Percentiles rank a stretch among this genome's conserved stretches.
Evolutionary conservation across 2,113 vertebrate species (phyloP).

Genomic region (Pipa parva): DNA sequence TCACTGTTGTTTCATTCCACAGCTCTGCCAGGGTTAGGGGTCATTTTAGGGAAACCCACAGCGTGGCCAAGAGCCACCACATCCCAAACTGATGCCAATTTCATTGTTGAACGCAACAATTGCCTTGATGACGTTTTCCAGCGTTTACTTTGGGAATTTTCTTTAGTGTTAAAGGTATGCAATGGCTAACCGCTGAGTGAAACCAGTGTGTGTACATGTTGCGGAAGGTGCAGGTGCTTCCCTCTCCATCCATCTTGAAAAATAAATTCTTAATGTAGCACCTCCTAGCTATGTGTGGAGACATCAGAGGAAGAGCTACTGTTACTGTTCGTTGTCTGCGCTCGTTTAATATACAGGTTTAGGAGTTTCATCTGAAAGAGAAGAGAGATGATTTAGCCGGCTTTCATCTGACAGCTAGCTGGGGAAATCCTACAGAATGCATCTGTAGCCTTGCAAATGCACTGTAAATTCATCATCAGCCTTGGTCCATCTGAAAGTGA

Average conservation of each 20-base stretch:
- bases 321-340: constrained; percentile 93
- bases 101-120: constrained; percentile 8
- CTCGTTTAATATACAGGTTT: constrained; percentile 94
- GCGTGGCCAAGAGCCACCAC: neutral
- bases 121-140: neutral
- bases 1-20: constrained; percentile 58
- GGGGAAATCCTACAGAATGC: no score
- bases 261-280: neutral
- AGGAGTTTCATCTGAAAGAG: constrained; percentile 88
- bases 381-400: no score
- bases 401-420: no score
- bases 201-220: constrained; percentile 32
- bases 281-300: constrained; percentile 88
- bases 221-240: constrained; percentile 39
- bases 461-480: no score
- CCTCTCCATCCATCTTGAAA: constrained; percentile 10
- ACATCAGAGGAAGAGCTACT: constrained; percentile 95
- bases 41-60: neutral
- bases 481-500: no score
- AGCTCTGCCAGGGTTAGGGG: constrained; percentile 44
- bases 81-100: neutral
- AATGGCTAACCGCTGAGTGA: neutral
- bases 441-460: no score
- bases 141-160: constrained; percentile 4
- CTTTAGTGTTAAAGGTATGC: constrained; percentile 19